Base-by-base conservation (phyloP, 1,140 invertebrate species). In the Homalodisca vitripennis region DNA sequence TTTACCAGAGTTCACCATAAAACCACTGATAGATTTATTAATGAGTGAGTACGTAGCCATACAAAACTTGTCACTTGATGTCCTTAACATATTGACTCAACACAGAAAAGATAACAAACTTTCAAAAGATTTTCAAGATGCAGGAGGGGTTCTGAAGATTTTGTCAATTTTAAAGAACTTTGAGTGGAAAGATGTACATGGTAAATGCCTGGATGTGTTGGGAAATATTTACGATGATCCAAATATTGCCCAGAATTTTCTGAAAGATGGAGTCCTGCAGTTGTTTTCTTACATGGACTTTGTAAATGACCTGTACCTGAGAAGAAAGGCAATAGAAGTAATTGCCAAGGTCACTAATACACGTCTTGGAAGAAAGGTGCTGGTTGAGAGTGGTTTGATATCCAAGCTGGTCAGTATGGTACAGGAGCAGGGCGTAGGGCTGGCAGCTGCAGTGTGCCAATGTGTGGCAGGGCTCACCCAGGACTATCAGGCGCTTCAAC, bases 161-260 rank as follows among this genome's bases (percentile, higher is more conserved):
- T n/a, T n/a, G n/a, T n/a, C n/a, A n/a, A n/a, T n/a, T n/a, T n/a
- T n/a, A n/a, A n/a, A 79, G 80, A 74, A 75, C 24, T 66, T 74
- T 0, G 74, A 79, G 26, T 78, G 75, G 71, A 53, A 66, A 17
- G 76, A 81, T 69, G 53, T 80, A n/a, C 77, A 79, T 51, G 0
- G 62, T 0, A 70, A 77, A 32, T 69, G 72, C 10, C 68, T 80
- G 20, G 66, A 48, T 27, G 63, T 78, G 1, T 66, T 81, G 3
- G 3, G 30, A 1, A 53, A 71, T 12, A 73, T 75, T 1, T 73
- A 71, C 47, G 71, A 77, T 29, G 79, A 79, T 74, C 22, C 55
- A 12, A 72, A 67, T 31, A 77, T 76, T 0, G 67, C 70, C 0
- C 74, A 80, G 24, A 46, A 70, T n/a, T 69, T 81, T 27, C 62